A percentile compares a stretch with the other conserved stretches of the same genome.
Evolutionary conservation across 1,140 invertebrate species (phyloP).

Genomic region (Piezodorus guildinii): DNA sequence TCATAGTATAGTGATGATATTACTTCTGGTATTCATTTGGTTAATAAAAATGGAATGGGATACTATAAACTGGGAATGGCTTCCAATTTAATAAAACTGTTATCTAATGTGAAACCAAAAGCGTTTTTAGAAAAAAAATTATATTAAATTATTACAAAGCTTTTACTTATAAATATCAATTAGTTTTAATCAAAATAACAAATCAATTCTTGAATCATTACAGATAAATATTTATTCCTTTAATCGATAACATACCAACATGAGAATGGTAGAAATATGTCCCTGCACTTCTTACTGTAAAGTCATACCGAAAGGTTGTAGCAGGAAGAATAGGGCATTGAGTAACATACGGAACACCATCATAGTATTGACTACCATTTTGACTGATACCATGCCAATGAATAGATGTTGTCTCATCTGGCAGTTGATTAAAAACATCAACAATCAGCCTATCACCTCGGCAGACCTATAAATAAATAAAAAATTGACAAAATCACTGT

Average conservation of each 20-base stretch:
- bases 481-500: background rate
- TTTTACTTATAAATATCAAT: background rate
- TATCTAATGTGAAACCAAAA: no score
- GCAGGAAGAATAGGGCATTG: conserved; percentile 49
- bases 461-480: conserved; percentile 39
- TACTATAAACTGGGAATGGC: no score
- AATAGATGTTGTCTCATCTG: conserved; percentile 38
- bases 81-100: no score
- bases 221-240: conserved; percentile 11
- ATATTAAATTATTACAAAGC: no score
- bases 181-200: background rate
- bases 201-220: background rate
- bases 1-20: no score
- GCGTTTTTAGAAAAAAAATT: no score
- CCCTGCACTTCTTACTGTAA: conserved; percentile 37
- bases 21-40: no score
- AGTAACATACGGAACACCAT: conserved; percentile 56
- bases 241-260: conserved; percentile 36
- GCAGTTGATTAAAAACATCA: conserved; percentile 42
- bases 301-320: conserved; percentile 46
- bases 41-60: no score
- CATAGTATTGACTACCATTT: conserved; percentile 40
- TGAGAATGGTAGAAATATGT: conserved; percentile 60
- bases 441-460: conserved; percentile 43
- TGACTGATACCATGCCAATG: conserved; percentile 43